Evolutionary conservation across 2,113 vertebrate genomes (phyloP).

Genomic region (Thamnaconus septentrionalis): DNA sequence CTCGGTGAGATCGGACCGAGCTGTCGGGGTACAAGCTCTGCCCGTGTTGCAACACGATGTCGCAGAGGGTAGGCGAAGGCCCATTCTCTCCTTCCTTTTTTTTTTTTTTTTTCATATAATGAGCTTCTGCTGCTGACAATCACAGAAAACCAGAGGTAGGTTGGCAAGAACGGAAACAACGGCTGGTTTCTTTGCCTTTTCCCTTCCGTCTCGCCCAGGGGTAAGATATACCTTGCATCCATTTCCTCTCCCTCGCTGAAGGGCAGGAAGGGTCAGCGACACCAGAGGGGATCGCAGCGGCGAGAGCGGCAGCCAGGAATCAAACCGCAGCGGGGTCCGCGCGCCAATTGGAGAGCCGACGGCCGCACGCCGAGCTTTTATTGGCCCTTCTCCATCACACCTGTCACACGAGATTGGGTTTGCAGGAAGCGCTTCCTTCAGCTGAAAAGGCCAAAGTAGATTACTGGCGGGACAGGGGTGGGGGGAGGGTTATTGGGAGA

Average conservation of each 20-base stretch:
- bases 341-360: conserved; percentile 51
- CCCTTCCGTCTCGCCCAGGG: conserved; percentile 12
- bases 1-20: conserved; percentile 8
- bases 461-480: conserved; percentile 52
- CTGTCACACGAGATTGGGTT: conserved; percentile 75
- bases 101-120: conserved; percentile 20
- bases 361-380: conserved; percentile 63
- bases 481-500: no score
- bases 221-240: conserved; percentile 41
- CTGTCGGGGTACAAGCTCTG: conserved; percentile 22
- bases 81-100: conserved; percentile 31
- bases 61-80: conserved; percentile 16
- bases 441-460: conserved; percentile 72
- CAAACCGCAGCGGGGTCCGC: conserved; percentile 64
- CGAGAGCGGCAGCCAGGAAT: conserved; percentile 63
- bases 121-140: conserved; percentile 34
- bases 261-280: conserved; percentile 60
- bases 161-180: conserved; percentile 17
- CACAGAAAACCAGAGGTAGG: conserved; percentile 43
- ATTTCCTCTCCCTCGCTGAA: conserved; percentile 59
- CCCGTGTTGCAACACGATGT: conserved; percentile 14
- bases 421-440: conserved; percentile 63
- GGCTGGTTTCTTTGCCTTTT: conserved; percentile 22
- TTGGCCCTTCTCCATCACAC: conserved; percentile 74
- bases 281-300: conserved; percentile 55